Evolutionary conservation across 2,888 invertebrate genomes (phyloP).

Genomic region (Phragmatobia fuliginosa): DNA sequence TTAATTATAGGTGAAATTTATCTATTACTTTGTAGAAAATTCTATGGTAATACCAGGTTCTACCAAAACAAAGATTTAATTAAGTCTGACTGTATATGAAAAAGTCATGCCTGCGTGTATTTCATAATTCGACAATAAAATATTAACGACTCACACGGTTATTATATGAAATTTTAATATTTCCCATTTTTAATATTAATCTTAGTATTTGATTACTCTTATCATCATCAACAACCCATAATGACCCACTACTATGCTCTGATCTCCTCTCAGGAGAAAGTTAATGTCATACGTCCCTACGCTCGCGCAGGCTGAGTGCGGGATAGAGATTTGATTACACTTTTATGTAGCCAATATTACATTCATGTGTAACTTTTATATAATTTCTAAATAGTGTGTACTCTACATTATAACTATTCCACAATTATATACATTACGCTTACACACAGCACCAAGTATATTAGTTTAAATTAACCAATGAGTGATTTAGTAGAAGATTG

Average conservation of each 20-base stretch:
- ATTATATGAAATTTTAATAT: conserved; percentile 29
- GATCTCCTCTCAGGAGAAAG: too few relatives aligned
- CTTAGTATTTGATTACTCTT: conserved; percentile 32
- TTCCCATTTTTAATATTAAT: conserved; percentile 15
- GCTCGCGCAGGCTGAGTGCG: too few relatives aligned
- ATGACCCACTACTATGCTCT: too few relatives aligned
- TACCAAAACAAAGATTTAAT: not conserved
- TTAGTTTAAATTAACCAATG: conserved; percentile 3
- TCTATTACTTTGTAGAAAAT: not conserved
- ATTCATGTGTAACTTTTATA: conserved; percentile 40
- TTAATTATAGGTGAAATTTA: not conserved
- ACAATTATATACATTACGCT: conserved; percentile 1
- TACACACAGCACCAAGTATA: not conserved
- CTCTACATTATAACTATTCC: not conserved
- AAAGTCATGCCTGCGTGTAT: conserved; percentile 37
- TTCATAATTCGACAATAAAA: conserved; percentile 45
- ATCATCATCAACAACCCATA: too few relatives aligned
- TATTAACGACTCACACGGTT: conserved; percentile 25
- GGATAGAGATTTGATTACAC: conserved; percentile 35
- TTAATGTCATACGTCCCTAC: too few relatives aligned
- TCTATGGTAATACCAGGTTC: too few relatives aligned
- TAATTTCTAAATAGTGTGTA: conserved; percentile 9
- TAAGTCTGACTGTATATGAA: not conserved
- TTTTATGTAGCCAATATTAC: conserved; percentile 26
- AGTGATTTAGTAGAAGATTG: not conserved